Evolutionary conservation across 2,113 vertebrate genomes (phyloP).

Genomic region (Larimichthys polyactis): DNA sequence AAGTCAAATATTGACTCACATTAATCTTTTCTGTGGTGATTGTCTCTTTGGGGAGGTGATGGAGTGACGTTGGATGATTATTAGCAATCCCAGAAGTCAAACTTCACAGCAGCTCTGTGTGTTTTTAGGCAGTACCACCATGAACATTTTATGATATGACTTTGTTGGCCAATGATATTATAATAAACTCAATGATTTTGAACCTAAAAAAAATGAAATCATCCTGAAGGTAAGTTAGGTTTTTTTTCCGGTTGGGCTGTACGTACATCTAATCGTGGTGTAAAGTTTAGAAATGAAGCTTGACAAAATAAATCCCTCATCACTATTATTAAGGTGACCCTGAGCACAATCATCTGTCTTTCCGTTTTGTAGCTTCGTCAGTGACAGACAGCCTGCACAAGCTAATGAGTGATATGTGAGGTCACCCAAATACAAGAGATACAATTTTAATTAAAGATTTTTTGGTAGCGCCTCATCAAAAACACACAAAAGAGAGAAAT

Average conservation of each 20-base stretch:
- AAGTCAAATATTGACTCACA: not conserved
- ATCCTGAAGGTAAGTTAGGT: not conserved
- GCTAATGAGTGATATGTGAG: not conserved
- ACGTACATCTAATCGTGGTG: not conserved
- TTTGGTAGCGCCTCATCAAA: not conserved
- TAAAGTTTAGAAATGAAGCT: not conserved
- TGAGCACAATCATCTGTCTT: conserved; percentile 4
- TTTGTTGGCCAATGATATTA: not conserved
- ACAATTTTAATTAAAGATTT: no score
- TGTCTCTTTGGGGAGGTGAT: not conserved
- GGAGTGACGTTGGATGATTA: not conserved
- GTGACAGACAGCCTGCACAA: not conserved
- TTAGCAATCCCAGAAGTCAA: not conserved
- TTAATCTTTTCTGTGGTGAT: not conserved
- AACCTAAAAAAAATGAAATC: not conserved
- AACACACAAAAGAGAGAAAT: not conserved
- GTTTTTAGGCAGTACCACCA: not conserved
- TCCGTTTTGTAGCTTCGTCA: conserved; percentile 2
- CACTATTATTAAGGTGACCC: conserved; percentile 12
- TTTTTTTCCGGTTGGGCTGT: not conserved
- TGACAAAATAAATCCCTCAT: not conserved
- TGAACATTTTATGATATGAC: not conserved
- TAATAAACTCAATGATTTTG: not conserved
- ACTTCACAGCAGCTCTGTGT: not conserved
- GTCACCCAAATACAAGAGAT: not conserved